Percentiles rank a stretch among this genome's conserved stretches.
phyloP scores from a whole-genome alignment of 2,113 vertebrate genomes.

The Calidris pugnax region DNA sequence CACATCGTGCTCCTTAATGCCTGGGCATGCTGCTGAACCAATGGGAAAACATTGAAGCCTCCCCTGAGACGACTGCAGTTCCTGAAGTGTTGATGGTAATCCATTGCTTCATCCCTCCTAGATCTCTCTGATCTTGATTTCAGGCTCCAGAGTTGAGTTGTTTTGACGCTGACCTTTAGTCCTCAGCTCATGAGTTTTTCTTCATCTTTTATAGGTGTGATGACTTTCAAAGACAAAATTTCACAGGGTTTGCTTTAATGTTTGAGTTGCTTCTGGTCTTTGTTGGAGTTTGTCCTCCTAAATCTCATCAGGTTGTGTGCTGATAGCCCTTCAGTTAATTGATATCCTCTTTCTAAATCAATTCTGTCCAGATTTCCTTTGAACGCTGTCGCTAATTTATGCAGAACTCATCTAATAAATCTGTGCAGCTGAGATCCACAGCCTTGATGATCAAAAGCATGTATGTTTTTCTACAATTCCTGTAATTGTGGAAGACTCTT shows the following conservation, averaged over 20 bases:
- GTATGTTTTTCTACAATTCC: not conserved
- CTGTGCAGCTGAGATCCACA: not conserved
- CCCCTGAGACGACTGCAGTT: not conserved
- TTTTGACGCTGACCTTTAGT: not conserved
- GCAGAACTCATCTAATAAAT: not conserved
- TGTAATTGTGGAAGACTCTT: not conserved
- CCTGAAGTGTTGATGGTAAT: not conserved
- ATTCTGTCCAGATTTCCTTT: not conserved
- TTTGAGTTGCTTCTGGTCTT: not conserved
- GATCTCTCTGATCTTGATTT: not conserved
- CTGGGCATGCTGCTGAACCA: not conserved
- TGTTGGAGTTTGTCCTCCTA: not conserved
- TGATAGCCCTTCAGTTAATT: not conserved
- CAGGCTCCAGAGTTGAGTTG: not conserved
- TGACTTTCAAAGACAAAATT: not conserved
- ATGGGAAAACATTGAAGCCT: not conserved
- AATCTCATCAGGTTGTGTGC: not conserved
- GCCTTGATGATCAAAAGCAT: not conserved
- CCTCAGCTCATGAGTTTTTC: not conserved
- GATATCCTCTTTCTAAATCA: not conserved
- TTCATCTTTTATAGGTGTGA: not conserved
- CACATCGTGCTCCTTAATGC: not conserved
- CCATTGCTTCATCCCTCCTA: not conserved
- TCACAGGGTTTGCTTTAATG: not conserved
- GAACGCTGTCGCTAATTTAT: not conserved